A percentile compares a stretch with the other conserved stretches of the same genome.
Conservation (phyloP, 2,888 invertebrate genomes). For the Timema cristinae region DNA sequence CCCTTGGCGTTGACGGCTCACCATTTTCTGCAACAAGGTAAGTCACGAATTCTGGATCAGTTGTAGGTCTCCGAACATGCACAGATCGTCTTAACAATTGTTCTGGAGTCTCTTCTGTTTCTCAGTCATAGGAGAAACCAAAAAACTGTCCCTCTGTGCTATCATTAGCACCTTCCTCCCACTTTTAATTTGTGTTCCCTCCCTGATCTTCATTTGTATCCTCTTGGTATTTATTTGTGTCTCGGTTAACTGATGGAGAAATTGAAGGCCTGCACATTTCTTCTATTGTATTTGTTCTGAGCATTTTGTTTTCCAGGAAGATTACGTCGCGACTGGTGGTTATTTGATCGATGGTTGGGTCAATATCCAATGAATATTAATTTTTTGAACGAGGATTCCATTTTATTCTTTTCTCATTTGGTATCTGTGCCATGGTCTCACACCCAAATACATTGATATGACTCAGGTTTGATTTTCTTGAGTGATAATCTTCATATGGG, state of each 20-base stretch:
- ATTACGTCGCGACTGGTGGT: not conserved
- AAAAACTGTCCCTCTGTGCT: not conserved
- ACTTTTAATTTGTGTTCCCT: not conserved
- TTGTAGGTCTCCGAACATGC: not conserved
- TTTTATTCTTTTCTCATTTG: constrained; percentile 5
- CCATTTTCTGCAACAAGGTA: not conserved
- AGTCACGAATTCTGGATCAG: constrained; percentile 6
- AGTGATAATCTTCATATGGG: not conserved
- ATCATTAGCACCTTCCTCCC: not conserved
- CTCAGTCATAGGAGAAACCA: not conserved
- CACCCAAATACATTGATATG: not conserved
- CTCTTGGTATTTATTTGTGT: not conserved
- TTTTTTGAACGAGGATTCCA: not conserved
- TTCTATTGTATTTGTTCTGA: not conserved
- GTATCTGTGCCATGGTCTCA: not conserved
- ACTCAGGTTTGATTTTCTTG: not conserved
- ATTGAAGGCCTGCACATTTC: too few relatives aligned
- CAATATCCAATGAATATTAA: not conserved
- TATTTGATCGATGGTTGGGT: not conserved
- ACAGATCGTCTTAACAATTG: not conserved
- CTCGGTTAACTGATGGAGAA: not conserved
- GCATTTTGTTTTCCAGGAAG: not conserved
- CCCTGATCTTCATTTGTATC: not conserved
- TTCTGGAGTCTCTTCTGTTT: not conserved
- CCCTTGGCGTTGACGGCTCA: not conserved